Percentiles rank a stretch among this genome's conserved stretches.
Conservation (phyloP, 2,113 vertebrate genomes). For the Trogon surrucura region DNA sequence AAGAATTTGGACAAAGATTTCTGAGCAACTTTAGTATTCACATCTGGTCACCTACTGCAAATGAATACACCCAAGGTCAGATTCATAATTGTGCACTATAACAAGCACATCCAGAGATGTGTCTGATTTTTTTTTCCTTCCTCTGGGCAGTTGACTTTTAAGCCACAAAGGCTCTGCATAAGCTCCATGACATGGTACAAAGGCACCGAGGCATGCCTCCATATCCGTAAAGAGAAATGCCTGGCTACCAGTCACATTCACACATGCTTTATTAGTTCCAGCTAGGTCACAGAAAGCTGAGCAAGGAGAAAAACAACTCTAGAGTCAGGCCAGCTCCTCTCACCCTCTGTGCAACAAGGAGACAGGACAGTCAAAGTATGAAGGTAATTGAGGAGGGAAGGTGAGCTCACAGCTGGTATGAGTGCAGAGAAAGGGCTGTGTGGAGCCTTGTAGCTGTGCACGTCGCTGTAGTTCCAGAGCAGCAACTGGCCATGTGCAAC, state of each 20-base stretch:
- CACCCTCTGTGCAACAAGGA: rapidly evolving
- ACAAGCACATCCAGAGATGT: not conserved
- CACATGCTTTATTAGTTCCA: not conserved
- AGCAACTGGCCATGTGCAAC: not conserved
- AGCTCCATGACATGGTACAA: rapidly evolving
- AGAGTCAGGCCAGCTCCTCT: not conserved
- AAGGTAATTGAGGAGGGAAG: not conserved
- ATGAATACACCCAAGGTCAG: not conserved
- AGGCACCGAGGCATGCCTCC: not conserved
- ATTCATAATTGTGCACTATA: not conserved
- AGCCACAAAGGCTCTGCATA: not conserved
- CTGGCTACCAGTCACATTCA: not conserved
- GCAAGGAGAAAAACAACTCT: not conserved
- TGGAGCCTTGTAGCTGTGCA: not conserved
- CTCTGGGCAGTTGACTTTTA: not conserved
- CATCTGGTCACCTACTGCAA: not conserved
- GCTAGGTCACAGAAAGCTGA: not conserved
- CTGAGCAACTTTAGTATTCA: not conserved
- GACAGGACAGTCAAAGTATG: not conserved
- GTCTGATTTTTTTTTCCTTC: not conserved
- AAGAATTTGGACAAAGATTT: not conserved
- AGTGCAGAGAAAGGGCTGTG: not conserved
- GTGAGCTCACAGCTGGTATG: not conserved
- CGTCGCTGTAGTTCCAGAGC: not conserved
- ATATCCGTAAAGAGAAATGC: not conserved